Conservation (phyloP, 2,797 vertebrate genomes). For the Trematomus bernacchii region DNA sequence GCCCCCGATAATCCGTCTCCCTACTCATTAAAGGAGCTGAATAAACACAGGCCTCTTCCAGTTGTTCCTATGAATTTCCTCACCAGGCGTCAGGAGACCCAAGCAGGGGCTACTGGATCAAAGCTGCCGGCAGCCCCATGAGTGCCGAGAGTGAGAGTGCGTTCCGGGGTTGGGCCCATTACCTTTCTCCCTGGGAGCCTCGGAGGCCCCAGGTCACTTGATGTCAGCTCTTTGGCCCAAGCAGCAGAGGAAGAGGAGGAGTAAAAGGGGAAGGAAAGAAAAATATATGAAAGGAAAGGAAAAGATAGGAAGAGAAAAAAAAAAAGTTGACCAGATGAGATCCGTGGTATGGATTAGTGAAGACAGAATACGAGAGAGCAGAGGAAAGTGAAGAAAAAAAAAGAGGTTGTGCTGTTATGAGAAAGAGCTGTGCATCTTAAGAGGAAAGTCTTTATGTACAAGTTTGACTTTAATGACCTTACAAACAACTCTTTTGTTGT, state of each 20-base stretch:
- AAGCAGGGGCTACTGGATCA: conserved; percentile 84
- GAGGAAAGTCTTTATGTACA: conserved; percentile 10
- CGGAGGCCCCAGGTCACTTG: conserved; percentile 77
- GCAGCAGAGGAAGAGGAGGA: conserved; percentile 56
- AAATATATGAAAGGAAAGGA: conserved; percentile 21
- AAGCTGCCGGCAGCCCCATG: conserved; percentile 80
- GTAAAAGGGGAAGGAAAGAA: neutral
- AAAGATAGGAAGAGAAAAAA: conserved; percentile 25
- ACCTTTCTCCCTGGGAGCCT: conserved; percentile 79
- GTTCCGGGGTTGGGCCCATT: conserved; percentile 82
- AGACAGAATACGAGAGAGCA: conserved; percentile 28
- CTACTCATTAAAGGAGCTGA: conserved; percentile 89
- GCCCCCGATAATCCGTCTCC: conserved; percentile 87
- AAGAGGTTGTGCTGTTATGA: conserved; percentile 13
- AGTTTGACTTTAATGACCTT: conserved; percentile 25
- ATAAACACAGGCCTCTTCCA: conserved; percentile 90
- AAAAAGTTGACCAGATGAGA: conserved; percentile 28
- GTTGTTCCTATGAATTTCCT: conserved; percentile 91
- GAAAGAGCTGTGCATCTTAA: conserved; percentile 17
- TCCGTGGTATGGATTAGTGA: conserved; percentile 25
- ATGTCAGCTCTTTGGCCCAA: conserved; percentile 78
- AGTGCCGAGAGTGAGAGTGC: conserved; percentile 76
- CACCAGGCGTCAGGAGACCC: conserved; percentile 85
- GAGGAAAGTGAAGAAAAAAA: conserved; percentile 29
- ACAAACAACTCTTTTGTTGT: neutral